Conservation (phyloP, 2,888 invertebrate species). For the Eulithis testata region DNA sequence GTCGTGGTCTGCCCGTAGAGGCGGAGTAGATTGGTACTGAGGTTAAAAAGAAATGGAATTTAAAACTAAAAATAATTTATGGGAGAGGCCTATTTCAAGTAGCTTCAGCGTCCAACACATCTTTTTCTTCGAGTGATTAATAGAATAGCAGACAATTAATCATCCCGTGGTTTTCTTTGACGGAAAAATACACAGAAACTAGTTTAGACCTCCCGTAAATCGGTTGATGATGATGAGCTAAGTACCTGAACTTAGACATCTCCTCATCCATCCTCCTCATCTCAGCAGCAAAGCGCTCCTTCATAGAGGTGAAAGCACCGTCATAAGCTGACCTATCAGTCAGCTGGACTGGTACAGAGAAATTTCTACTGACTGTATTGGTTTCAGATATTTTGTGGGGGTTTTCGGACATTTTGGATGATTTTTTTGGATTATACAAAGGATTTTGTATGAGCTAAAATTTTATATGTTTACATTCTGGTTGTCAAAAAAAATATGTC, state of each 20-base stretch:
- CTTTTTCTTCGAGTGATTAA: no score
- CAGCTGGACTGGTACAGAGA: slow-evolving; percentile 49
- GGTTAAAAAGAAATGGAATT: no score
- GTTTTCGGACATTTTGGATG: slow-evolving; percentile 4
- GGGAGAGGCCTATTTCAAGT: no score
- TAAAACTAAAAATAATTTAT: no score
- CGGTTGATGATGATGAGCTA: no score
- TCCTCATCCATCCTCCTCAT: slow-evolving; percentile 62
- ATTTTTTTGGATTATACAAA: not conserved
- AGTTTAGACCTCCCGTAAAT: no score
- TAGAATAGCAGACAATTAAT: no score
- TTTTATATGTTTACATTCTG: slow-evolving; percentile 3
- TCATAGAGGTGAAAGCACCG: slow-evolving; percentile 53
- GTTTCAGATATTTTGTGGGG: slow-evolving; percentile 11
- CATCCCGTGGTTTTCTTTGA: no score
- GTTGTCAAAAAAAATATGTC: no score
- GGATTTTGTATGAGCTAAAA: not conserved
- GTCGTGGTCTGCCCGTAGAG: slow-evolving; percentile 41
- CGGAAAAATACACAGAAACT: not conserved
- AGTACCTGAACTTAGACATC: slow-evolving; percentile 61
- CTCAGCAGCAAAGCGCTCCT: slow-evolving; percentile 56
- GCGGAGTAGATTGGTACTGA: slow-evolving; percentile 49
- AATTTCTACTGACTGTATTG: slow-evolving; percentile 1
- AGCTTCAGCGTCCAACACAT: no score
- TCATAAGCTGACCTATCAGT: slow-evolving; percentile 56